phyloP scores from a whole-genome alignment of 2,113 vertebrate species.

The Isurus oxyrinchus region DNA sequence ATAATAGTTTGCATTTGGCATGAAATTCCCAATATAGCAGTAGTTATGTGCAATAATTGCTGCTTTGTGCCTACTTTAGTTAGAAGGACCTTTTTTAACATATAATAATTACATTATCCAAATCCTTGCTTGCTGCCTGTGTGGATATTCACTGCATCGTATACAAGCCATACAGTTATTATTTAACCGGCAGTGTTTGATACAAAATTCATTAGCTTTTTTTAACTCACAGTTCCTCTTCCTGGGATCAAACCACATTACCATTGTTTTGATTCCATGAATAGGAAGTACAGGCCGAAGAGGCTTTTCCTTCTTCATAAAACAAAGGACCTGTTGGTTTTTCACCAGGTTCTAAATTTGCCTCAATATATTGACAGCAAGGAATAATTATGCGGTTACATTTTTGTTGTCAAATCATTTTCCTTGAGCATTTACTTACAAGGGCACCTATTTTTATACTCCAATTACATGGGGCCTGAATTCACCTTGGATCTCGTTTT shows the following conservation, averaged over 20 bases:
- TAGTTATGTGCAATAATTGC: background rate
- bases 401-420: background rate
- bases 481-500: background rate
- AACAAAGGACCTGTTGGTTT: background rate
- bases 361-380: background rate
- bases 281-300: background rate
- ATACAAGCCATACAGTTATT: background rate
- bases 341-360: background rate
- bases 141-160: background rate
- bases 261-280: background rate
- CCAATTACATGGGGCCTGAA: constrained; percentile 15
- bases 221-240: background rate
- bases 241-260: background rate
- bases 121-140: background rate
- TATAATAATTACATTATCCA: background rate
- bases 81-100: background rate
- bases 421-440: background rate
- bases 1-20: background rate
- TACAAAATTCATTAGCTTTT: background rate
- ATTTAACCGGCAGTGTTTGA: background rate
- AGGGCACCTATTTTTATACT: background rate
- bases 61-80: background rate
- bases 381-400: background rate
- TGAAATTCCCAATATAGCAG: background rate
- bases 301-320: background rate